phyloP scores from a whole-genome alignment of 2,888 invertebrate genomes.

The Tridacna crocea region DNA sequence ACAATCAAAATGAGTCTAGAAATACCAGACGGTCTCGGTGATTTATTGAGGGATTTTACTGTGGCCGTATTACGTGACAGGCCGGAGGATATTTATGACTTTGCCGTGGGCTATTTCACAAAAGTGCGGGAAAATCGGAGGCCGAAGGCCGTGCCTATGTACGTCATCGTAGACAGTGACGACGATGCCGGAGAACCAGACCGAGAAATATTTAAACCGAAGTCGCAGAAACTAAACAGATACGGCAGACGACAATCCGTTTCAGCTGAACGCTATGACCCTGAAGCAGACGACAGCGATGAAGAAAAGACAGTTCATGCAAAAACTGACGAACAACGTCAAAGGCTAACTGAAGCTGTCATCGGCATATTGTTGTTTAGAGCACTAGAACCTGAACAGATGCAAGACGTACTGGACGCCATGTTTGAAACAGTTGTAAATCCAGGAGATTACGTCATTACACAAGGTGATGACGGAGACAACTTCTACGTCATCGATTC shows the following conservation, averaged over 20 bases:
- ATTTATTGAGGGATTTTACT: conserved; percentile 83
- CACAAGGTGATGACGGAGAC: conserved; percentile 84
- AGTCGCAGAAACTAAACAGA: conserved; percentile 73
- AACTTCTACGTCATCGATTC: conserved; percentile 84
- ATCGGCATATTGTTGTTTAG: conserved; percentile 82
- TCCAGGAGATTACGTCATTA: conserved; percentile 82
- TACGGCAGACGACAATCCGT: conserved; percentile 83
- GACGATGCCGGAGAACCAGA: conserved; percentile 83
- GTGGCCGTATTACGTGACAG: conserved; percentile 83
- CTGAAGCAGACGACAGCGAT: conserved; percentile 82
- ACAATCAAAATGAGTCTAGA: conserved; percentile 77
- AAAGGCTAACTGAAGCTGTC: conserved; percentile 80
- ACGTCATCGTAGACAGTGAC: conserved; percentile 83
- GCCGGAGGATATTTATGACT: conserved; percentile 82
- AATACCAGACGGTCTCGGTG: conserved; percentile 83
- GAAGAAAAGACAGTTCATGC: conserved; percentile 80
- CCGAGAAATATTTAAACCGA: conserved; percentile 79
- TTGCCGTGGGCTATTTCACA: conserved; percentile 83
- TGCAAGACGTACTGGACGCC: conserved; percentile 84
- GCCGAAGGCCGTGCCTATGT: conserved; percentile 82
- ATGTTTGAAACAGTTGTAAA: conserved; percentile 83
- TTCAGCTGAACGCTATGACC: conserved; percentile 83
- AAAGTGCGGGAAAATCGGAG: conserved; percentile 78
- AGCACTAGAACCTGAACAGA: conserved; percentile 82
- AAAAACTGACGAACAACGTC: conserved; percentile 83